phyloP scores from a whole-genome alignment of 2,797 vertebrate species.

The Octomys mimax region DNA sequence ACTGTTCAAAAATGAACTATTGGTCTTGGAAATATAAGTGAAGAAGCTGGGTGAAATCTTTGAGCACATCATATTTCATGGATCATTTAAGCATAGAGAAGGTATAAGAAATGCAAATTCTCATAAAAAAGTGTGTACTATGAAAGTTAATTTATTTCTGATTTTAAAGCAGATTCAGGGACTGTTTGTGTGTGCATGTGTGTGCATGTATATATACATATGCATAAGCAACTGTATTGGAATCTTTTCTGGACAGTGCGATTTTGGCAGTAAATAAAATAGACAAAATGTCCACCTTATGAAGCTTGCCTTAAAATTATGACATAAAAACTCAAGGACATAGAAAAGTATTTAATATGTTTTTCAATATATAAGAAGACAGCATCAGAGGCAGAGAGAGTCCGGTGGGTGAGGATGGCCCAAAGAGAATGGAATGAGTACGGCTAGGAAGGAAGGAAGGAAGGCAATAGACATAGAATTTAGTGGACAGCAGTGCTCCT shows the following conservation, averaged over 20 bases:
- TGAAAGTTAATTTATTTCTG: not conserved
- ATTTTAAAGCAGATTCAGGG: not conserved
- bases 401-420: not conserved
- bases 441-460: not conserved
- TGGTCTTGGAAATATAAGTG: not conserved
- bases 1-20: not conserved
- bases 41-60: not conserved
- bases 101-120: not conserved
- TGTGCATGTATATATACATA: not conserved
- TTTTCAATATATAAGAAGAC: not conserved
- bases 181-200: not conserved
- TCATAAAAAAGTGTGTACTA: not conserved
- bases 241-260: too few relatives aligned
- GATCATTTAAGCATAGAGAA: not conserved
- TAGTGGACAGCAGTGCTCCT: accelerated
- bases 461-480: not conserved
- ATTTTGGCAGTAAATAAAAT: not conserved
- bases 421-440: not conserved
- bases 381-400: accelerated
- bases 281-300: too few relatives aligned
- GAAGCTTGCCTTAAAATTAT: not conserved
- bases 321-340: not conserved
- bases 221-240: not conserved
- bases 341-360: not conserved
- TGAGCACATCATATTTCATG: not conserved